phyloP scores from a whole-genome alignment of 1,140 invertebrate species.

The Eciton burchellii region DNA sequence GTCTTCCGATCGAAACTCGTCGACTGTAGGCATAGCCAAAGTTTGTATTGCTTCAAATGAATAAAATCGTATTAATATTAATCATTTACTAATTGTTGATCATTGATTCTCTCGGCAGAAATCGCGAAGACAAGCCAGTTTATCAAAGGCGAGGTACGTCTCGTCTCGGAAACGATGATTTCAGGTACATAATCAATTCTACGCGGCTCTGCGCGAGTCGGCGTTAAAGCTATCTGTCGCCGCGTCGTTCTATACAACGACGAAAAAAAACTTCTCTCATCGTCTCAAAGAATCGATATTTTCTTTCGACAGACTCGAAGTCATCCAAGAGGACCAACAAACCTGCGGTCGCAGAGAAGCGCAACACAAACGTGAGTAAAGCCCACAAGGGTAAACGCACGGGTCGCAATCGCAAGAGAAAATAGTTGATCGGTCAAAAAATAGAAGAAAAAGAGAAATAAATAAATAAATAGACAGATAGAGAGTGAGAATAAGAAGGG shows the following conservation, averaged over 20 bases:
- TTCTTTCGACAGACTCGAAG: not conserved
- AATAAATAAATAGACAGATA: too few relatives aligned
- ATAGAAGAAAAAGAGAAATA: not conserved
- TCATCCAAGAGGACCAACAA: conserved; percentile 31
- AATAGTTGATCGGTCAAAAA: conserved; percentile 56
- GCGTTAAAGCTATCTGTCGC: not conserved
- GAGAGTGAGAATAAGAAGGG: not conserved
- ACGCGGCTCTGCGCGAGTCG: not conserved
- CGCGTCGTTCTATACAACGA: too few relatives aligned
- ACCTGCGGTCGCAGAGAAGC: conserved; percentile 51
- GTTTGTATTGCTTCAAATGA: conserved; percentile 3
- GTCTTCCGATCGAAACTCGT: not conserved
- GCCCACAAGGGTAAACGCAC: conserved; percentile 67
- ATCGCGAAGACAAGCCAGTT: not conserved
- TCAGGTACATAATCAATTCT: conserved; percentile 56
- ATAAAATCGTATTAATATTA: conserved; percentile 21
- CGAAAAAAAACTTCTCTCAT: not conserved
- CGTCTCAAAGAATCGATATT: not conserved
- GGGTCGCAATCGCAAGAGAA: conserved; percentile 77
- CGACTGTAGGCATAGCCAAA: too few relatives aligned
- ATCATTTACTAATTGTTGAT: conserved; percentile 37
- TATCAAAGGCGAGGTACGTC: conserved; percentile 43
- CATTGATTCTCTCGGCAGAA: not conserved
- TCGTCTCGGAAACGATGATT: not conserved
- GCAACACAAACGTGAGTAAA: conserved; percentile 50